Percentiles rank a stretch among this genome's conserved stretches.
phyloP scores from a whole-genome alignment of 2,888 invertebrate genomes.

The Blastobasis adustella region DNA sequence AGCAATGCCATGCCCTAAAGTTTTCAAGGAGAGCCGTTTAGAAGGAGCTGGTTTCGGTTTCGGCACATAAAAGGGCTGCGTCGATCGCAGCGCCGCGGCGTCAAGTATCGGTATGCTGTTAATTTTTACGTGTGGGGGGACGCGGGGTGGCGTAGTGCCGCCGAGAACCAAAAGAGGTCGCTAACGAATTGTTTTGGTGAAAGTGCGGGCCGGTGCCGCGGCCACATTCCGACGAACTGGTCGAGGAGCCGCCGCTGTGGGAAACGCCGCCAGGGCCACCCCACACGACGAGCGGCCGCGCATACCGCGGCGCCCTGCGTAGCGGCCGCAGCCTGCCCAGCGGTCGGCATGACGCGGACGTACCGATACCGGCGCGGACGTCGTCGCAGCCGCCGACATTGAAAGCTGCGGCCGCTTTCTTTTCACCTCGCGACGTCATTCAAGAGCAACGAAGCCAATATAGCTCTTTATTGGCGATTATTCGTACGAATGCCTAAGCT shows the following conservation, averaged over 20 bases:
- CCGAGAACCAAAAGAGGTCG: constrained; percentile 71
- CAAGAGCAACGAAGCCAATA: neutral
- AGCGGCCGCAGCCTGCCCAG: neutral
- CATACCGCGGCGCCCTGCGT: constrained; percentile 7
- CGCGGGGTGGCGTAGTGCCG: constrained; percentile 47
- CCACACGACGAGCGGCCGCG: constrained; percentile 45
- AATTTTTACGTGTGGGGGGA: constrained; percentile 65
- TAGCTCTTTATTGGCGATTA: neutral
- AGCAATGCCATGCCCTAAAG: no score
- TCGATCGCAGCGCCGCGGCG: constrained; percentile 48
- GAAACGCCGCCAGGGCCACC: constrained; percentile 69
- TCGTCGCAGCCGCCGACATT: neutral
- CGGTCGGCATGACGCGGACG: neutral
- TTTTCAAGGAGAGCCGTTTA: no score
- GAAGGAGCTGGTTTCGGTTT: no score
- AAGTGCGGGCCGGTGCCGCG: constrained; percentile 72
- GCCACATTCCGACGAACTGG: constrained; percentile 74
- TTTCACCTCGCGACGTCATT: neutral
- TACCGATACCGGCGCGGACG: neutral
- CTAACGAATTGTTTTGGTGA: constrained; percentile 76
- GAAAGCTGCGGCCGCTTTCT: neutral
- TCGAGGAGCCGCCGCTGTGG: constrained; percentile 73
- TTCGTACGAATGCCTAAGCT: neutral
- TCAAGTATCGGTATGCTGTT: constrained; percentile 60
- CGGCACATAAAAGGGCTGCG: constrained; percentile 43